Base-by-base conservation (phyloP, 2,797 vertebrate species). In the Oreochromis mossambicus region DNA sequence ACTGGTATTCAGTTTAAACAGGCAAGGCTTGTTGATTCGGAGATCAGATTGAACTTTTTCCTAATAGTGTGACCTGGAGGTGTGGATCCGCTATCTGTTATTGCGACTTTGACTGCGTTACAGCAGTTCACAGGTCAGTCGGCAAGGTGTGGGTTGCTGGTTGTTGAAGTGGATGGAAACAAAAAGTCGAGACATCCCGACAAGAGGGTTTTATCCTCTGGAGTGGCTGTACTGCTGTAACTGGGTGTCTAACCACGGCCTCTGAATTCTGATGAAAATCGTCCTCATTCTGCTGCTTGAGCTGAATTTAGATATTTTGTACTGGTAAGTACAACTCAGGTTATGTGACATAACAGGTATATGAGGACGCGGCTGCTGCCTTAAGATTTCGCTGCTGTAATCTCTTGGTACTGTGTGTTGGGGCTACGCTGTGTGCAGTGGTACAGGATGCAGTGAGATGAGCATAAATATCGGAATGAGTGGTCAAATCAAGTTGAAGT, bases 401-500 rank as follows among this genome's bases (percentile, higher is more conserved):
- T 24, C 75, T 82, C 13, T 63, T 76, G 29, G 73, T 41, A 15
- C 21, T 61, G 51, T 51, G 55, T 86, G 86, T 83, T 26, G 52
- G 89, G 86, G 87, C 76, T 89, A 43, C 90, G 86, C 83, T 88
- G 83, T 78, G 68, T 26, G 68, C 68, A 29, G 68, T 73, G 41
- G 86, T 83, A 91, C 89, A 91, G 75, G 88, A 94, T 89, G 86
- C 90, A 76, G 83, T 78, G 70, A 86, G 81, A 89, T 86, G 89
- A 88, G 80, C 34, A 70, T 83, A 88, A 89, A 86, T 86, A 91
- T 91, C 12, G 19, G 78, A 91, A 92, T 88, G 84, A 86, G 88
- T 87, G 92, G 91, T 91, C 88, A 91, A 95, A 94, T 93, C 90
- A 92, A 93, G 90, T 91, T 81, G 85, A 94, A 94, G 92, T 92